A percentile compares a stretch with the other conserved stretches of the same genome.
These are phyloP conservation scores for Lates calcarifer DNA, from an alignment of 2,113 vertebrate species.

Conservation along the genomic window DNA sequence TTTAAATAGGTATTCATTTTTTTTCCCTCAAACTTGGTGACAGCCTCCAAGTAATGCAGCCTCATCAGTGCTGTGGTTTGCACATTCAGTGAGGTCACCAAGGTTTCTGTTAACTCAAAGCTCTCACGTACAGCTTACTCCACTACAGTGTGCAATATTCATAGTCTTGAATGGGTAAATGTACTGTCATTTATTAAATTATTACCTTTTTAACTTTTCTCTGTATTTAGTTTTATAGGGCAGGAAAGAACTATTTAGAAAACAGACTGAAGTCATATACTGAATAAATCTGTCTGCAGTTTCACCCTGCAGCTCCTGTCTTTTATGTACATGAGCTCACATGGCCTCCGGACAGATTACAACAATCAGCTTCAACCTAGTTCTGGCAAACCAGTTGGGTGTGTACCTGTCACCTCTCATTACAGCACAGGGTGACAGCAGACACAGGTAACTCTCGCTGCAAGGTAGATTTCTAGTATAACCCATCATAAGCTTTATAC, in stretches of 20 bases:
- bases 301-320: neutral
- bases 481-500: neutral
- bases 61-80: neutral
- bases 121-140: neutral
- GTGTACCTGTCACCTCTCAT: neutral
- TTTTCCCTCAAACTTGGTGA: neutral
- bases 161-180: neutral
- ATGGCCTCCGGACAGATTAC: neutral
- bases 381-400: neutral
- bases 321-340: neutral
- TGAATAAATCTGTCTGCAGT: neutral
- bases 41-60: conserved; percentile 1
- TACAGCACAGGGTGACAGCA: neutral
- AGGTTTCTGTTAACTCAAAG: neutral
- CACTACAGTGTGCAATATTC: neutral
- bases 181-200: neutral
- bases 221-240: neutral
- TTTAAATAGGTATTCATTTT: neutral
- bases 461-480: neutral
- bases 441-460: neutral
- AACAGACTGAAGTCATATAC: neutral
- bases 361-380: conserved; percentile 13
- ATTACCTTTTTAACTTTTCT: neutral
- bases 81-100: neutral
- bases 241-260: neutral